phyloP scores from a whole-genome alignment of 2,113 vertebrate genomes.

The Lepisosteus osseus region DNA sequence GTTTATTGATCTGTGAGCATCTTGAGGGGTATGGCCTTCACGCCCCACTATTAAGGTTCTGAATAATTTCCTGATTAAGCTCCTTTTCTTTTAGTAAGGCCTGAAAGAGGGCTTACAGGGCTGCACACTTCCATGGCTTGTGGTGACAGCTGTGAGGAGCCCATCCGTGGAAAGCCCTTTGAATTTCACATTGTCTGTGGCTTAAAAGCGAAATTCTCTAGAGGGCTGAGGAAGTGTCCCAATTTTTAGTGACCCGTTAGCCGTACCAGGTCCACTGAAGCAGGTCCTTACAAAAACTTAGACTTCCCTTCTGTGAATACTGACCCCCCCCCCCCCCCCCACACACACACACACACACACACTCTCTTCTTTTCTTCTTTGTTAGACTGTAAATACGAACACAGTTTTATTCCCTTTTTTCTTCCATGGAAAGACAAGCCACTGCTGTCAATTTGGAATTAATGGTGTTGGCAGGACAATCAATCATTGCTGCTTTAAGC shows the following conservation, averaged over 20 bases:
- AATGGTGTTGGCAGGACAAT: constrained; percentile 27
- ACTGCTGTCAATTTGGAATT: constrained; percentile 20
- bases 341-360: no score
- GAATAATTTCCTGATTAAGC: constrained; percentile 48
- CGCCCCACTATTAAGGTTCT: constrained; percentile 33
- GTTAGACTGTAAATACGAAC: constrained; percentile 29
- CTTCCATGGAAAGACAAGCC: constrained; percentile 16
- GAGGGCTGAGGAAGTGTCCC: constrained; percentile 16
- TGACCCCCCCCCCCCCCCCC: no score
- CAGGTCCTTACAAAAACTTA: constrained; percentile 12
- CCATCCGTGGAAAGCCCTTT: constrained; percentile 14
- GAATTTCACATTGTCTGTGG: constrained; percentile 37
- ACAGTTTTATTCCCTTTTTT: constrained; percentile 17
- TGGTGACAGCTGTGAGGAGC: constrained; percentile 46
- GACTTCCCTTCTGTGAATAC: constrained; percentile 14
- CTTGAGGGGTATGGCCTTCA: constrained; percentile 50
- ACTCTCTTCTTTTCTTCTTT: constrained; percentile 1
- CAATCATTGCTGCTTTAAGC: constrained; percentile 20
- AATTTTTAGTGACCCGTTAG: constrained; percentile 23
- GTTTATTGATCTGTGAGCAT: constrained; percentile 47
- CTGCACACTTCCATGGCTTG: constrained; percentile 35
- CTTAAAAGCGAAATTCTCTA: constrained; percentile 20
- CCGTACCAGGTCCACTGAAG: constrained; percentile 15
- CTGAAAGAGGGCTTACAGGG: constrained; percentile 18
- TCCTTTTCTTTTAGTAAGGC: constrained; percentile 22